Percentiles rank a stretch among this genome's conserved stretches.
Conservation (phyloP, 2,888 invertebrate genomes). For the Barypeithes pellucidus region DNA sequence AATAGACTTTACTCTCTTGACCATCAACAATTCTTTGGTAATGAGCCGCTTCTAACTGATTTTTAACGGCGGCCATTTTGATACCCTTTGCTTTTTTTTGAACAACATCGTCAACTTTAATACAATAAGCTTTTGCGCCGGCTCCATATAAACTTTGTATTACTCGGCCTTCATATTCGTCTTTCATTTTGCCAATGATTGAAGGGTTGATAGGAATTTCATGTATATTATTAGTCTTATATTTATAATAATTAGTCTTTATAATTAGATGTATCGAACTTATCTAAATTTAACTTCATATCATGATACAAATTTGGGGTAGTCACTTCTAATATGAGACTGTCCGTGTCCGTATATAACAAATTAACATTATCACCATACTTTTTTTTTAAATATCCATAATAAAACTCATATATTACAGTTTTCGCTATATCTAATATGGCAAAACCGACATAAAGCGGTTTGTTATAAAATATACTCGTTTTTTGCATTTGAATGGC, state of each 20-base stretch:
- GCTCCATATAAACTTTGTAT: not conserved
- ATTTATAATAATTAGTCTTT: too few species aligned
- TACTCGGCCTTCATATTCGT: not conserved
- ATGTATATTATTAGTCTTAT: not conserved
- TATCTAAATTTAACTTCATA: not conserved
- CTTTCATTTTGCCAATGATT: not conserved
- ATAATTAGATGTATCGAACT: slow-evolving; percentile 11
- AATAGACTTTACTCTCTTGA: too few species aligned
- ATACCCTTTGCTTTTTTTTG: too few species aligned
- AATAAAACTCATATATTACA: not conserved
- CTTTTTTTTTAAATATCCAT: not conserved
- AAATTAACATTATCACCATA: not conserved
- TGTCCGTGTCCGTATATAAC: not conserved
- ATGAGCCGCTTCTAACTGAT: too few species aligned
- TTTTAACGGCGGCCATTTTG: too few species aligned
- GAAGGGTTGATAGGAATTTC: not conserved
- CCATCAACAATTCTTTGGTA: too few species aligned
- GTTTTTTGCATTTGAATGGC: not conserved
- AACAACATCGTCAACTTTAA: not conserved
- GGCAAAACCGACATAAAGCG: not conserved
- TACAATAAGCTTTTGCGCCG: not conserved
- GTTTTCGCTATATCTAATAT: not conserved
- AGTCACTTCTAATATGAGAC: not conserved
- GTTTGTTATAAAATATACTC: not conserved
- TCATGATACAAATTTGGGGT: not conserved